Percentiles rank a stretch among this genome's conserved stretches.
Conservation (phyloP, 2,888 invertebrate species). For the Pimpla rufipes region DNA sequence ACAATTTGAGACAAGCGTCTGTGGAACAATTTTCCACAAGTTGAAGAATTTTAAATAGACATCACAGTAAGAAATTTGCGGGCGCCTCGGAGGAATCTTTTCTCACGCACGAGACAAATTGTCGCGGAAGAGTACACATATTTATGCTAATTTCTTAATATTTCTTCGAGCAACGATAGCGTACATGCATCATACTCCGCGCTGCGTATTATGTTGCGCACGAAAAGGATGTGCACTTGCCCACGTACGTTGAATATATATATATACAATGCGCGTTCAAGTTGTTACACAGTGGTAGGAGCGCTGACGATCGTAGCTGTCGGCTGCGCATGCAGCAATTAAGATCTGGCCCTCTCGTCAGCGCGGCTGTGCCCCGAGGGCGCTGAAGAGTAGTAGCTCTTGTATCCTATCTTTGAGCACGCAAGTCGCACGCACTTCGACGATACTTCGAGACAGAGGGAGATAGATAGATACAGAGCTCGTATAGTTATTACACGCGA, state of each 20-base stretch:
- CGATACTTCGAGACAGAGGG: slow-evolving; percentile 23
- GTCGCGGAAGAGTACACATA: slow-evolving; percentile 62
- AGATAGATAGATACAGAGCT: no score
- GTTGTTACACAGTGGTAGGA: slow-evolving; percentile 19
- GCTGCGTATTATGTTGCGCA: neutral
- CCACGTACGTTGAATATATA: slow-evolving; percentile 3
- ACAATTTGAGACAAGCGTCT: no score
- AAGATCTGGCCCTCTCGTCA: slow-evolving; percentile 76
- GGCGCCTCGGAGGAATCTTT: slow-evolving; percentile 15
- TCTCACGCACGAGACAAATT: slow-evolving; percentile 46
- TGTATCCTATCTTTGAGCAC: slow-evolving; percentile 55
- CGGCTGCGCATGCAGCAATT: slow-evolving; percentile 76
- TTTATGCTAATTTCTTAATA: slow-evolving; percentile 66
- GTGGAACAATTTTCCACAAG: no score
- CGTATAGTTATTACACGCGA: slow-evolving; percentile 18
- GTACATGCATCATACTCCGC: slow-evolving; percentile 34
- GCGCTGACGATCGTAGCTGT: slow-evolving; percentile 57
- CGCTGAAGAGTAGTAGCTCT: slow-evolving; percentile 42
- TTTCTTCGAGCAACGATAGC: slow-evolving; percentile 63
- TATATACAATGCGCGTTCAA: slow-evolving; percentile 26
- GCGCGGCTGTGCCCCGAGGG: slow-evolving; percentile 49
- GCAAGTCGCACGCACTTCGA: slow-evolving; percentile 52
- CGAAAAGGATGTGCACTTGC: slow-evolving; percentile 31
- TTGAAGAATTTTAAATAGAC: no score
- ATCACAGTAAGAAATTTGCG: slow-evolving; percentile 40